These are phyloP conservation scores for Bombus polaris DNA, from an alignment of 1,140 invertebrate genomes.

Conservation along the genomic window DNA sequence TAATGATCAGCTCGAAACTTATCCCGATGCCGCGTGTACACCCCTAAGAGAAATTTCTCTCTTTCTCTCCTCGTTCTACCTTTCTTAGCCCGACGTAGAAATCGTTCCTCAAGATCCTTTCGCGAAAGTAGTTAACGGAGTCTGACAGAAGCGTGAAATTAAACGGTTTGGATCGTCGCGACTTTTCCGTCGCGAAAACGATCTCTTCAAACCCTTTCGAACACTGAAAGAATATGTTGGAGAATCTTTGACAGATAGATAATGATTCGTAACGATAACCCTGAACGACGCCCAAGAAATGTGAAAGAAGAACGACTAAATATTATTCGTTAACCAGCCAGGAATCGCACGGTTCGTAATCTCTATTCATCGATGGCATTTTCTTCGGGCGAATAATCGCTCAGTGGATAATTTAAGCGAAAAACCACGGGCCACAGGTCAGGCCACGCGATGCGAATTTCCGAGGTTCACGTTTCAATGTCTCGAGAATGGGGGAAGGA, in stretches of 20 bases:
- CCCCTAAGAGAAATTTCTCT: constrained; percentile 59
- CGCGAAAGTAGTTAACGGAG: constrained; percentile 54
- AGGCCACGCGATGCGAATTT: constrained; percentile 36
- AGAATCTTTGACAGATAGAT: no score
- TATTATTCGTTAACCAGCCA: neutral
- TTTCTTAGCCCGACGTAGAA: constrained; percentile 28
- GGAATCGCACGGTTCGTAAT: no score
- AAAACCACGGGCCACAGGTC: neutral
- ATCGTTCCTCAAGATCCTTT: constrained; percentile 55
- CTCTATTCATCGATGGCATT: no score
- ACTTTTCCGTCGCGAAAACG: neutral
- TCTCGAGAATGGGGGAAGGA: constrained; percentile 19
- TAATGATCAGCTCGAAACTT: constrained; percentile 73
- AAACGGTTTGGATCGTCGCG: neutral
- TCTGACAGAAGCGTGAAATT: neutral
- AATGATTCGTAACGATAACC: neutral
- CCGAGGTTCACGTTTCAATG: constrained; percentile 43
- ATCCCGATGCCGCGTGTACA: constrained; percentile 49
- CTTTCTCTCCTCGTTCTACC: neutral
- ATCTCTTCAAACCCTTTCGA: neutral
- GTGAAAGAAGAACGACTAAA: neutral
- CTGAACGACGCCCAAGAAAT: neutral
- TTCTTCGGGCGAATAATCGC: constrained; percentile 12
- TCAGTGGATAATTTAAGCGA: constrained; percentile 33
- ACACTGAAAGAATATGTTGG: no score